Conservation (phyloP, 2,797 vertebrate species). For the Tarsius wallacei region DNA sequence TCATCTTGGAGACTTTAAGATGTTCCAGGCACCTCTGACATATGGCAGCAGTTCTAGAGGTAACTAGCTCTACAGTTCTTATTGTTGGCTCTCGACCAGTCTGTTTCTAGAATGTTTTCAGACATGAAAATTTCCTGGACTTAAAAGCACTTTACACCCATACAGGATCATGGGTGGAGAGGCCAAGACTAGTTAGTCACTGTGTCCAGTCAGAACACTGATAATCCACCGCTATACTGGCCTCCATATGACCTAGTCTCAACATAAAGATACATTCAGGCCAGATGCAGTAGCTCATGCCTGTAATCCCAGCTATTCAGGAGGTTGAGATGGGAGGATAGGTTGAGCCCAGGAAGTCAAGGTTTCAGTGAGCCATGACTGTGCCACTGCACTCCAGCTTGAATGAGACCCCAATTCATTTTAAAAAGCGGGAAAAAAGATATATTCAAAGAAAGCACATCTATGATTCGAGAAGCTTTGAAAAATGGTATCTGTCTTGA, state of each 20-base stretch:
- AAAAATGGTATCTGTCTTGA: not conserved
- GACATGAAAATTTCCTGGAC: not conserved
- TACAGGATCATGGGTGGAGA: not conserved
- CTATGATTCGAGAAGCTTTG: not conserved
- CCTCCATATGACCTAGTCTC: not conserved
- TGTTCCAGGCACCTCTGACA: not conserved
- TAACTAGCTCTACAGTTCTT: not conserved
- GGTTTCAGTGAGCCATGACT: too few relatives aligned
- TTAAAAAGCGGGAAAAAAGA: not conserved
- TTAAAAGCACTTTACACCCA: not conserved
- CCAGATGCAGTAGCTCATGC: too few relatives aligned
- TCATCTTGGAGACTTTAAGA: not conserved
- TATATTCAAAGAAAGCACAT: not conserved
- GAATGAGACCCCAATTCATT: too few relatives aligned
- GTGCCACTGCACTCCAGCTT: too few relatives aligned
- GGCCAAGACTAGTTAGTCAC: not conserved
- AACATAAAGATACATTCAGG: not conserved
- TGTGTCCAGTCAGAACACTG: not conserved
- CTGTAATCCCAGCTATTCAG: too few relatives aligned
- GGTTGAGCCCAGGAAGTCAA: too few relatives aligned
- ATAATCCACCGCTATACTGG: not conserved
- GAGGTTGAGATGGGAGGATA: too few relatives aligned
- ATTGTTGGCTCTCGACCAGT: not conserved
- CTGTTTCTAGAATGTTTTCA: slow-evolving; percentile 2
- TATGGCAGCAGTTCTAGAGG: not conserved